Conservation (phyloP, 2,113 vertebrate genomes). For the Rhinichthys klamathensis region DNA sequence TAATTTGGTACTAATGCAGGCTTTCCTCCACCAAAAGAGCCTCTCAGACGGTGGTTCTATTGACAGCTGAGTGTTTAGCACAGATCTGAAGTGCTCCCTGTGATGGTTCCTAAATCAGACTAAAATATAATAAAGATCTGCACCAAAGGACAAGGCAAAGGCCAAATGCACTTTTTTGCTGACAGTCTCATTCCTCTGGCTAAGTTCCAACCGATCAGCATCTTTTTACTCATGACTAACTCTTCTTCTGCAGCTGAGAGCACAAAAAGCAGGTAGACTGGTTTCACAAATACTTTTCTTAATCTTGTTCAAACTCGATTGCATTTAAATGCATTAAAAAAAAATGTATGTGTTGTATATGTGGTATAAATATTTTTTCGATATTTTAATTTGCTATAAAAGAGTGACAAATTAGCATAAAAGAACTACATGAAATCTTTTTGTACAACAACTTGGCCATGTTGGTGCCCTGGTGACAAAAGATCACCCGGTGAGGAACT, state of each 20-base stretch:
- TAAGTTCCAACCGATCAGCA: conserved; percentile 26
- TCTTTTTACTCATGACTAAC: conserved; percentile 1
- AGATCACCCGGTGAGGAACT: not conserved
- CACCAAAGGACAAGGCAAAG: not conserved
- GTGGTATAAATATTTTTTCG: no score
- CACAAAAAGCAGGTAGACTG: conserved; percentile 22
- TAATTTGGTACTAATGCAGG: conserved; percentile 37
- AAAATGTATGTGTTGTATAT: not conserved
- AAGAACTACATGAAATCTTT: conserved; percentile 18
- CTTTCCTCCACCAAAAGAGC: conserved; percentile 12
- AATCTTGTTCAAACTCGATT: not conserved
- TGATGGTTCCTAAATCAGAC: conserved; percentile 27
- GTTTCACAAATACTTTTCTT: conserved; percentile 20
- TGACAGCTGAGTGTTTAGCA: conserved; percentile 20
- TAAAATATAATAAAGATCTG: conserved; percentile 20
- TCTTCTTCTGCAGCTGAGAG: conserved; percentile 32
- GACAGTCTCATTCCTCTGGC: conserved; percentile 19
- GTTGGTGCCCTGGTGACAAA: conserved; percentile 7
- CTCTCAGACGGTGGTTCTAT: conserved; percentile 19
- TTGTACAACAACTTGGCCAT: conserved; percentile 9
- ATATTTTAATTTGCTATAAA: not conserved
- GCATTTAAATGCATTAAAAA: not conserved
- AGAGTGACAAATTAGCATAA: not conserved
- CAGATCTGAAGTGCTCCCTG: conserved; percentile 25
- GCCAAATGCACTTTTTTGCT: conserved; percentile 31